Percentiles rank a stretch among this genome's conserved stretches.
These are phyloP conservation scores for Corticium candelabrum DNA, from an alignment of 37 sponge, comb jelly and placozoan species.

Conservation along the genomic window DNA sequence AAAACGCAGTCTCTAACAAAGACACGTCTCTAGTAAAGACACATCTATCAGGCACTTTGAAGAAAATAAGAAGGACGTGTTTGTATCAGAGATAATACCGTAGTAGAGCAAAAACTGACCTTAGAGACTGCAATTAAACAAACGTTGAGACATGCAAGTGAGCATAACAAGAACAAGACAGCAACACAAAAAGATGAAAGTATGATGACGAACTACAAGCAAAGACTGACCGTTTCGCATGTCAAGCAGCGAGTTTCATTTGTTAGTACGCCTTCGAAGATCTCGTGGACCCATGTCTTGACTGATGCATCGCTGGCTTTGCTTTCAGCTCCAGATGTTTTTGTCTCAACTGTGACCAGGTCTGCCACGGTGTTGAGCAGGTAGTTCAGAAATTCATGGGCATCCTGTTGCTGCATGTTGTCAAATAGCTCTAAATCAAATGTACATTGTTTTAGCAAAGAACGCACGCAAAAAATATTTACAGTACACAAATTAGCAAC, in stretches of 20 bases:
- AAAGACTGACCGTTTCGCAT: constrained; percentile 72
- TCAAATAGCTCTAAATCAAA: constrained; percentile 58
- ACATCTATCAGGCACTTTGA: no score
- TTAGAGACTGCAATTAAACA: no score
- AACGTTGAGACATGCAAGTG: no score
- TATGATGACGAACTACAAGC: neutral
- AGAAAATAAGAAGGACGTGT: no score
- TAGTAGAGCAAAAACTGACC: no score
- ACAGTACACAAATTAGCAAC: neutral
- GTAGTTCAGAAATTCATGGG: constrained; percentile 98
- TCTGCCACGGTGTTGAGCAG: constrained; percentile 90
- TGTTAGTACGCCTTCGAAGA: constrained; percentile 81
- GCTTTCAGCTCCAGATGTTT: neutral
- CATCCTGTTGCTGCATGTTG: constrained; percentile 92
- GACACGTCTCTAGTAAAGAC: no score
- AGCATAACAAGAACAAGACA: no score
- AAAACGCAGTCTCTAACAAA: no score
- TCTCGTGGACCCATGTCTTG: constrained; percentile 74
- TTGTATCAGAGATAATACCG: no score
- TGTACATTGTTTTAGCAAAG: no score
- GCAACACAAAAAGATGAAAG: no score
- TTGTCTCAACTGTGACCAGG: constrained; percentile 20
- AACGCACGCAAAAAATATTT: neutral
- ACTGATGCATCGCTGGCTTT: neutral
- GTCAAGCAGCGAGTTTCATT: constrained; percentile 91